Conservation (phyloP, 2,797 vertebrate genomes). For the Coranthus polyacanthus region DNA sequence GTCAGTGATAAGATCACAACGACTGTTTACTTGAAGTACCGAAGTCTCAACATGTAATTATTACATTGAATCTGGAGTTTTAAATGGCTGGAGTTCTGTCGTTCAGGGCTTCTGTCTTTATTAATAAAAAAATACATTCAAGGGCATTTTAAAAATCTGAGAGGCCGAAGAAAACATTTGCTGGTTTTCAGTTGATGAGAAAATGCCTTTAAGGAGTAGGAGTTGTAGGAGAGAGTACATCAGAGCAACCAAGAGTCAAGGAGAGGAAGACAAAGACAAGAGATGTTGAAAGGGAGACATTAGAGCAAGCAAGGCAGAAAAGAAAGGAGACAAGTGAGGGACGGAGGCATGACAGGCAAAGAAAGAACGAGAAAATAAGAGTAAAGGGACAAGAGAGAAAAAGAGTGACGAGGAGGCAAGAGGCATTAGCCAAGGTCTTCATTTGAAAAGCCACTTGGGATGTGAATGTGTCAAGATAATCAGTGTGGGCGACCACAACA, state of each 20-base stretch:
- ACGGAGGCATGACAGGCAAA: slow-evolving; percentile 4
- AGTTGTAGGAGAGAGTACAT: slow-evolving; percentile 5
- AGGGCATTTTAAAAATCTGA: background rate
- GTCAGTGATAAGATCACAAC: slow-evolving; percentile 9
- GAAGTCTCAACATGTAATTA: too few species aligned
- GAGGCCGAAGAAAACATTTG: background rate
- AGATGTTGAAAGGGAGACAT: slow-evolving; percentile 20
- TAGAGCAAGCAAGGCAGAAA: background rate
- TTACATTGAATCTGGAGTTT: too few species aligned
- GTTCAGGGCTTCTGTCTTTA: too few species aligned
- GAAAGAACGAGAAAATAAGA: slow-evolving; percentile 3
- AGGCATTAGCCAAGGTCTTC: slow-evolving; percentile 9
- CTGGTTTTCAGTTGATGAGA: slow-evolving; percentile 17
- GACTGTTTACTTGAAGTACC: slow-evolving; percentile 25
- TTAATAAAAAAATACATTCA: too few species aligned
- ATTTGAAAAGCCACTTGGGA: slow-evolving; percentile 35
- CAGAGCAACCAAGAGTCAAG: background rate
- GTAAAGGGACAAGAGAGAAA: background rate
- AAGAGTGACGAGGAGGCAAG: slow-evolving; percentile 11
- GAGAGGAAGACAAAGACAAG: background rate
- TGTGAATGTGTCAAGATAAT: slow-evolving; percentile 17
- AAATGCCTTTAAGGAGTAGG: background rate
- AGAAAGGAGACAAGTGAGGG: slow-evolving; percentile 4
- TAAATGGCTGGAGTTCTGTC: too few species aligned
- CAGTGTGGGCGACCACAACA: background rate